phyloP scores from a whole-genome alignment of 92 coral and sea anemone species.

The Palythoa grandiflora region DNA sequence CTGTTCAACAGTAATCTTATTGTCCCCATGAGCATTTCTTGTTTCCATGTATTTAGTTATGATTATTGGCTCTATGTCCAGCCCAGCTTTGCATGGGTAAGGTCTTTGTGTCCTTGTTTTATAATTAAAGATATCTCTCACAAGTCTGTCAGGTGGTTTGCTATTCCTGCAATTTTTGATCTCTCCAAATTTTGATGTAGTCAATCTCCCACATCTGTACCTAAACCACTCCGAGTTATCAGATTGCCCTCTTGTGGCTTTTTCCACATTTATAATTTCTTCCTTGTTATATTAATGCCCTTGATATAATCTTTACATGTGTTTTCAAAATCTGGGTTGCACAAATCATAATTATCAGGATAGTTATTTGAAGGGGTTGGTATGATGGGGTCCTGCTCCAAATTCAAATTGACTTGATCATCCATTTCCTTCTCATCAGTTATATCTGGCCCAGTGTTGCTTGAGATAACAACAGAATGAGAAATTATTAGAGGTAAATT shows the following conservation, averaged over 20 bases:
- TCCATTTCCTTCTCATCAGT: conserved; percentile 11
- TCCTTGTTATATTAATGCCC: conserved; percentile 11
- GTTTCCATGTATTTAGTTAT: not conserved
- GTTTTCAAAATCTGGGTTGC: conserved; percentile 21
- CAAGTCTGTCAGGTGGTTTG: conserved; percentile 61
- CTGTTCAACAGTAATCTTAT: conserved; percentile 50
- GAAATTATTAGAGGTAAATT: not conserved
- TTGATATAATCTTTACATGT: conserved; percentile 36
- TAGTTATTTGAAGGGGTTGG: not conserved
- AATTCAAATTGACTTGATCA: conserved; percentile 24
- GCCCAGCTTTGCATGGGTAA: not conserved
- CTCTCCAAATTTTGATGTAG: conserved; percentile 74
- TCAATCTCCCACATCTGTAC: conserved; percentile 60
- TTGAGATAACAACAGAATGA: not conserved
- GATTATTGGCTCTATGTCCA: conserved; percentile 6
- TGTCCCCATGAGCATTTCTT: not conserved
- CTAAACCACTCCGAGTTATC: conserved; percentile 52
- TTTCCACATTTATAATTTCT: conserved; percentile 39
- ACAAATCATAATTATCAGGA: conserved; percentile 53
- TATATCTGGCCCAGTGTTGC: not conserved
- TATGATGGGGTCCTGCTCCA: not conserved
- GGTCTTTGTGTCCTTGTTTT: not conserved
- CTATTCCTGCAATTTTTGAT: conserved; percentile 59
- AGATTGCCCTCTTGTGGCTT: conserved; percentile 53
- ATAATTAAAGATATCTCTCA: conserved; percentile 57